phyloP scores from a whole-genome alignment of 2,888 invertebrate species.

The Tetanocera ferruginea region DNA sequence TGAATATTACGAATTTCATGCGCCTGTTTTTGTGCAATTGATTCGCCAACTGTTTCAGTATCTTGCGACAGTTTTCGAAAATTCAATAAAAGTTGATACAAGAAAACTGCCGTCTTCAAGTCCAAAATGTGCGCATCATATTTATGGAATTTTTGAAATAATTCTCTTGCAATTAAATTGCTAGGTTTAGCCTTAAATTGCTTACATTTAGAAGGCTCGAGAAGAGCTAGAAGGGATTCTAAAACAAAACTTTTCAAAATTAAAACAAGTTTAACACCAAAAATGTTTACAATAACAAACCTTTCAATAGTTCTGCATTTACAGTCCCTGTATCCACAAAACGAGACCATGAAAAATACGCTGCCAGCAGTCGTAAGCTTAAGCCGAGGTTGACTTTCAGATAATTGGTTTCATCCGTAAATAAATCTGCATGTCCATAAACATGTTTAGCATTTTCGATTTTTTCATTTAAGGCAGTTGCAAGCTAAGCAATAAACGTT shows the following conservation, averaged over 20 bases:
- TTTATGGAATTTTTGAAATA: conserved; percentile 56
- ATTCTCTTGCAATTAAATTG: conserved; percentile 51
- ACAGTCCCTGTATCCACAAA: conserved; percentile 70
- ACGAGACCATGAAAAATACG: conserved; percentile 76
- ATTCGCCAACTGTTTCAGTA: conserved; percentile 41
- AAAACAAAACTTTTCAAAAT: conserved; percentile 15
- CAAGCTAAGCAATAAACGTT: conserved; percentile 47
- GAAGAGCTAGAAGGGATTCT: conserved; percentile 57
- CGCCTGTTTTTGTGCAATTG: conserved; percentile 45
- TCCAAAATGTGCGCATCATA: conserved; percentile 59
- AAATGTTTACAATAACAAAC: conserved; percentile 44
- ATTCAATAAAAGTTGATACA: conserved; percentile 59
- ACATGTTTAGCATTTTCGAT: conserved; percentile 72
- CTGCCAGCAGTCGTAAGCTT: conserved; percentile 73
- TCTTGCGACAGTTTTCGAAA: conserved; percentile 54
- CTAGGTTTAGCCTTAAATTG: conserved; percentile 42
- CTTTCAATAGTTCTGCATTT: conserved; percentile 53
- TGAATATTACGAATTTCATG: conserved; percentile 60
- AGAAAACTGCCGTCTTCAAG: conserved; percentile 64
- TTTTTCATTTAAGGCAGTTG: conserved; percentile 56
- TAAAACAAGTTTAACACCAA: not conserved
- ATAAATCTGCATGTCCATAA: conserved; percentile 73
- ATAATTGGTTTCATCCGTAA: conserved; percentile 71
- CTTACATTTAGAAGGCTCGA: conserved; percentile 47
- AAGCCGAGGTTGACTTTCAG: conserved; percentile 73